These are phyloP conservation scores for Dasyornis broadbenti DNA, from an alignment of 2,113 vertebrate species.

Conservation along the genomic window DNA sequence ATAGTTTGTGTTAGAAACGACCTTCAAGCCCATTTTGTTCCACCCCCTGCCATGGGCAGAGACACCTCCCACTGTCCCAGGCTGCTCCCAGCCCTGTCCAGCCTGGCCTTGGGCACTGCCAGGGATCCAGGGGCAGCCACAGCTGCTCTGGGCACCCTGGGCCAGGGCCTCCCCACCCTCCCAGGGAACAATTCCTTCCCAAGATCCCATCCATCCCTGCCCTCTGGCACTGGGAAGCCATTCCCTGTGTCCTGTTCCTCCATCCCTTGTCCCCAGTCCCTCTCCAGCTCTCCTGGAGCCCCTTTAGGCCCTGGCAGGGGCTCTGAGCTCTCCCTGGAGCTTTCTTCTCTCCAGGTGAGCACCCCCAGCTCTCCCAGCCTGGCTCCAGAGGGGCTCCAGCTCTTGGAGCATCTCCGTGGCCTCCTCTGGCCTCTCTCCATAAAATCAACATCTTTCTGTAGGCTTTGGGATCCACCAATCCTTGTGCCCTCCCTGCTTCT, in stretches of 20 bases:
- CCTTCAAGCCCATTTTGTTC: accelerated
- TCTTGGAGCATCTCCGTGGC: accelerated
- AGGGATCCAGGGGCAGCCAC: neutral
- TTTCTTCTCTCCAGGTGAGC: neutral
- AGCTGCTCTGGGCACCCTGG: neutral
- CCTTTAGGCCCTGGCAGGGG: neutral
- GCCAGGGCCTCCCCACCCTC: neutral
- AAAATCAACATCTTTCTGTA: neutral
- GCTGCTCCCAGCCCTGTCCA: accelerated
- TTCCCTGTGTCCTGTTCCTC: too few species aligned
- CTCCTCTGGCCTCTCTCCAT: neutral
- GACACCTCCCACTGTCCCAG: neutral
- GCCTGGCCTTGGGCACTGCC: accelerated
- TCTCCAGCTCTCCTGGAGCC: neutral
- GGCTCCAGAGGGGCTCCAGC: neutral
- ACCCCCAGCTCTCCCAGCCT: neutral
- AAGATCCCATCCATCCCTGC: neutral
- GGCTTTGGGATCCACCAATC: neutral
- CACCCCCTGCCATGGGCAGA: neutral
- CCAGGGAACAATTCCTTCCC: neutral
- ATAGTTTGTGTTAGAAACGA: neutral
- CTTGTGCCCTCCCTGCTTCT: neutral
- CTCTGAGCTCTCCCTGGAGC: neutral
- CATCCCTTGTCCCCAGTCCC: neutral
- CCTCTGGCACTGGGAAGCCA: neutral